Evolutionary conservation across 2,797 vertebrate genomes (phyloP).

Genomic region (Alfaro cultratus): DNA sequence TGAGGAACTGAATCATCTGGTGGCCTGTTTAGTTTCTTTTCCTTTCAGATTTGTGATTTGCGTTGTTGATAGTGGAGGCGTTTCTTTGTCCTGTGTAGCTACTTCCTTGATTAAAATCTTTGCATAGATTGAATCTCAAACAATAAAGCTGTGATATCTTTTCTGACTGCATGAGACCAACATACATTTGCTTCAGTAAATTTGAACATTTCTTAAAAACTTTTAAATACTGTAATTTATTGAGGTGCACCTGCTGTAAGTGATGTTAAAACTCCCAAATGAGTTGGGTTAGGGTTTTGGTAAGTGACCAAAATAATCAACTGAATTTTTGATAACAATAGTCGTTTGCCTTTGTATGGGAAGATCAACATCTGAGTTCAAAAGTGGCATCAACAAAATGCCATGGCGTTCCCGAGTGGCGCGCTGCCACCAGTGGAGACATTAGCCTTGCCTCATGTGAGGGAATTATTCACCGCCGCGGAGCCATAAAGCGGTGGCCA

Average conservation of each 20-base stretch:
- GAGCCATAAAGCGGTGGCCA: constrained; percentile 38
- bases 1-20: not conserved
- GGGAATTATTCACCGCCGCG: constrained; percentile 74
- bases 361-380: constrained; percentile 26
- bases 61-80: not conserved
- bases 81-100: not conserved
- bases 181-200: not conserved
- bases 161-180: not conserved
- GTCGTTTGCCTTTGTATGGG: constrained; percentile 14
- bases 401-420: constrained; percentile 33
- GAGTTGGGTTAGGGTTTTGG: not conserved
- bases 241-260: not conserved
- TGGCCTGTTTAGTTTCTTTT: not conserved
- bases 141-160: constrained; percentile 10
- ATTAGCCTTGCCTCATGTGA: constrained; percentile 63
- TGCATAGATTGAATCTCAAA: not conserved
- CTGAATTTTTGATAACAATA: not conserved
- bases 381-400: constrained; percentile 52
- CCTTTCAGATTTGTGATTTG: not conserved
- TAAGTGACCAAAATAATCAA: not conserved
- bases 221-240: not conserved
- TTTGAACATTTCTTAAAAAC: not conserved
- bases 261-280: not conserved
- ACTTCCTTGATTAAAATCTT: not conserved
- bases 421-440: constrained; percentile 16